phyloP scores from a whole-genome alignment of 2,888 invertebrate species.

The Nephrocerus scutellatus region DNA sequence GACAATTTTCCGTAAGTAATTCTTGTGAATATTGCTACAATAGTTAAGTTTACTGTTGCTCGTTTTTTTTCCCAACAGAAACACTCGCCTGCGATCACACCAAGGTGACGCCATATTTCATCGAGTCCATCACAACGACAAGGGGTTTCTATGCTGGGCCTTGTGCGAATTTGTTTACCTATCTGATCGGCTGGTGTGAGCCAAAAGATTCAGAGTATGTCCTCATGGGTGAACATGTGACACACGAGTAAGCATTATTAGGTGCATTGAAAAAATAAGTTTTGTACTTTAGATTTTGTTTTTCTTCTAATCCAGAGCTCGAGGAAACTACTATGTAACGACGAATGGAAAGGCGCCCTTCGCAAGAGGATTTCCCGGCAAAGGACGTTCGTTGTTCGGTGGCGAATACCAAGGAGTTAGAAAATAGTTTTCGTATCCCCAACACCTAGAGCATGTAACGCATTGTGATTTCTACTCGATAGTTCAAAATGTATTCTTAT shows the following conservation, averaged over 20 bases:
- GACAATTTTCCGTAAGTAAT: conserved; percentile 68
- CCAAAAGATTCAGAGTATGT: conserved; percentile 73
- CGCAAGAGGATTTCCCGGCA: conserved; percentile 73
- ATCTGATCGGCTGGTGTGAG: conserved; percentile 76
- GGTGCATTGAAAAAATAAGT: background rate
- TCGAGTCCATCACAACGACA: conserved; percentile 75
- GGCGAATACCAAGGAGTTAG: conserved; percentile 42
- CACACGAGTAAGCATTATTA: conserved; percentile 57
- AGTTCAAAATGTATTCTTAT: too few relatives aligned
- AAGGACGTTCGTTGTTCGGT: conserved; percentile 45
- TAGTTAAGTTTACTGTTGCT: background rate
- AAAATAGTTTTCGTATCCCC: too few relatives aligned
- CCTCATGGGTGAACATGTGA: conserved; percentile 78
- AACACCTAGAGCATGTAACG: too few relatives aligned
- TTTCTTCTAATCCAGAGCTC: conserved; percentile 54
- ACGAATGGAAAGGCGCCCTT: conserved; percentile 78
- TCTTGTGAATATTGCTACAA: background rate
- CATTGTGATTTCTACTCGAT: too few relatives aligned
- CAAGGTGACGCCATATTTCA: conserved; percentile 83
- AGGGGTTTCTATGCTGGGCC: conserved; percentile 81
- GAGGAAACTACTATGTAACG: conserved; percentile 81
- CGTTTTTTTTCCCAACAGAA: conserved; percentile 51
- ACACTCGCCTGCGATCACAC: conserved; percentile 84
- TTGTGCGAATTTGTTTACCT: conserved; percentile 74
- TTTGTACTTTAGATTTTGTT: conserved; percentile 12